Evolutionary conservation across 2,113 vertebrate species (phyloP), one percentile per base, ranked within the genome.

Genomic region (Xiphorhynchus elegans): DNA sequence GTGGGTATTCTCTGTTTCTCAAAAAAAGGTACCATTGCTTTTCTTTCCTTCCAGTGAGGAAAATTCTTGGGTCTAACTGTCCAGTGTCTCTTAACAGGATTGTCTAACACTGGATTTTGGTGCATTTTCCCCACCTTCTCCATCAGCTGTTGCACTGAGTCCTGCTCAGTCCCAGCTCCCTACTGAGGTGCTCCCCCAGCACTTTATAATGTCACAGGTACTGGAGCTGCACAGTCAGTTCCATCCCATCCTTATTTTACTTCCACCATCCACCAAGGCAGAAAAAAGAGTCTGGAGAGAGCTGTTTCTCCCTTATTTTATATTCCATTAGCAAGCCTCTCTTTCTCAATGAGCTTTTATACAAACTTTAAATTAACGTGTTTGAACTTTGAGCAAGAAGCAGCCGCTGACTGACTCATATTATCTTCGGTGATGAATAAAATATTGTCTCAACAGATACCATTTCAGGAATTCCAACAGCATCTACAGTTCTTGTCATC

Each of bases 361-460:
- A 85, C 59, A 95, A 93, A 93, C 58, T 89, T 92, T 66, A 87
- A 85, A 93, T 94, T 89, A 94, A 84, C 16, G 28, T 91, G 53
- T 84, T 90, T 83, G 81, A 94, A 90, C 78, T 88, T 85, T 12
- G 66, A 70, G 75, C 33, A 85, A 87, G 75, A 42, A 84, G 58
- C 59, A 83, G 84, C 33, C 35, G 1, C 29, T 95, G 75, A 69
- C 55, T 77, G 70, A 90, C 35, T 93, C 70, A 46, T 19, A n/a
- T 70, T 74, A 62, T 56, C 70, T 19, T 40, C 10, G 11, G 33
- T 44, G 46, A 77, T 87, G 74, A 90, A 87, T 85, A 87, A 93
- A 90, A 83, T 76, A 79, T 33, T 73, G 58, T 35, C 89, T 68
- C 42, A 89, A 59, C 79, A 87, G 78, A 47, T 5, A 78, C 17